A percentile compares a stretch with the other conserved stretches of the same genome.
Evolutionary conservation across 2,113 vertebrate genomes (phyloP).

Genomic region (Pelecanus crispus): DNA sequence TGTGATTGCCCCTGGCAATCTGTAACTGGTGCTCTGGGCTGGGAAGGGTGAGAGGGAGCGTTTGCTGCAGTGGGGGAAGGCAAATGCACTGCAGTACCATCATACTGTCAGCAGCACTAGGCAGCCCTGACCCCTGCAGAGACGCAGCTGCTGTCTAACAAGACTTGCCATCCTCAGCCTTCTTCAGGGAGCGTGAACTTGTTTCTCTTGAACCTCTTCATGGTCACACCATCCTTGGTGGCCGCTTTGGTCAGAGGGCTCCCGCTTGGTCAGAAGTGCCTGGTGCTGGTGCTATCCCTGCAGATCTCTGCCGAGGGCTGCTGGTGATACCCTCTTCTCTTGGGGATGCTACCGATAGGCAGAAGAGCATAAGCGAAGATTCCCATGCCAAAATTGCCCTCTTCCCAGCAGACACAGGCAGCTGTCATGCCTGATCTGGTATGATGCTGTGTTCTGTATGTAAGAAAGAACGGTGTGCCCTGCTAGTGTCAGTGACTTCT

Average conservation of each 20-base stretch:
- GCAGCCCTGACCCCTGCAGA: not conserved
- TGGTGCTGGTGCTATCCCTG: not conserved
- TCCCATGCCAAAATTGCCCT: not conserved
- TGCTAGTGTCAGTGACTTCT: not conserved
- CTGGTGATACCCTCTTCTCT: not conserved
- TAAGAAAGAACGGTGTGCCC: not conserved
- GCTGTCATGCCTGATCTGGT: not conserved
- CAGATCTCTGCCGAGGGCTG: rapidly evolving
- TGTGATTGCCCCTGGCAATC: not conserved
- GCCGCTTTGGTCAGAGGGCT: not conserved
- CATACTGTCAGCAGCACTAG: not conserved
- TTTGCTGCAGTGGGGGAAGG: not conserved
- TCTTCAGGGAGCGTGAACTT: not conserved
- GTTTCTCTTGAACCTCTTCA: not conserved
- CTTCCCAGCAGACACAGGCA: not conserved
- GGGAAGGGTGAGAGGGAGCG: not conserved
- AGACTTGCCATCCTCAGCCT: not conserved
- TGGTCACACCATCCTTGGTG: not conserved
- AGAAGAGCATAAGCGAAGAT: not conserved
- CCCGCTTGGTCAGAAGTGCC: not conserved
- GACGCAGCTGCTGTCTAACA: not conserved
- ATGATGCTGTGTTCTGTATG: rapidly evolving
- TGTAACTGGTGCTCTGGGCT: not conserved
- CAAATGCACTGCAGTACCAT: rapidly evolving
- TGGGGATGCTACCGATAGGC: not conserved